These are phyloP conservation scores for Musca vetustissima DNA, from an alignment of 1,140 invertebrate genomes.

Conservation along the genomic window DNA sequence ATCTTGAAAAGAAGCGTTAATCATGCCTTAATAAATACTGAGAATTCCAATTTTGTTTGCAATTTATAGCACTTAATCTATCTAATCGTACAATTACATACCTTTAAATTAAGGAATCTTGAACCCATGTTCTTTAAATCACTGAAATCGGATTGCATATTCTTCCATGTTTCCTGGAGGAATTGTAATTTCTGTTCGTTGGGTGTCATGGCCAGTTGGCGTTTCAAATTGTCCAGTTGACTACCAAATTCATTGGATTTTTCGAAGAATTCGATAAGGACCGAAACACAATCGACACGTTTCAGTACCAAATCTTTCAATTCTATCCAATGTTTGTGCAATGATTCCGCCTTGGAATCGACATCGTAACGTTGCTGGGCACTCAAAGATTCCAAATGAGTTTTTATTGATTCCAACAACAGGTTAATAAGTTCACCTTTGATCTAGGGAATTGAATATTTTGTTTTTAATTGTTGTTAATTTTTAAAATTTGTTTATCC, in stretches of 20 bases:
- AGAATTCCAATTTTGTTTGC: constrained; percentile 21
- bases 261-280: constrained; percentile 76
- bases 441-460: constrained; percentile 57
- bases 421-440: constrained; percentile 70
- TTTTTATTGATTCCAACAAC: constrained; percentile 64
- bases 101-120: constrained; percentile 66
- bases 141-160: constrained; percentile 62
- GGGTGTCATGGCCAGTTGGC: constrained; percentile 56
- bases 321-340: constrained; percentile 67
- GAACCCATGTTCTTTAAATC: constrained; percentile 66
- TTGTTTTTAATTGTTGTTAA: background rate
- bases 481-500: constrained; percentile 34
- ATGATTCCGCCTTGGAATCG: constrained; percentile 63
- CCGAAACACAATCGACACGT: constrained; percentile 65
- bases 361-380: constrained; percentile 67
- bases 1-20: background rate
- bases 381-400: constrained; percentile 68
- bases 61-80: background rate
- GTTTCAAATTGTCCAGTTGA: constrained; percentile 69
- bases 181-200: constrained; percentile 61
- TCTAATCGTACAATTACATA: constrained; percentile 43
- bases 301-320: constrained; percentile 66
- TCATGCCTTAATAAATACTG: background rate
- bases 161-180: constrained; percentile 65
- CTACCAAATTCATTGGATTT: constrained; percentile 66